Evolutionary conservation across 2,888 invertebrate genomes (phyloP).

Genomic region (Dryococelus australis): DNA sequence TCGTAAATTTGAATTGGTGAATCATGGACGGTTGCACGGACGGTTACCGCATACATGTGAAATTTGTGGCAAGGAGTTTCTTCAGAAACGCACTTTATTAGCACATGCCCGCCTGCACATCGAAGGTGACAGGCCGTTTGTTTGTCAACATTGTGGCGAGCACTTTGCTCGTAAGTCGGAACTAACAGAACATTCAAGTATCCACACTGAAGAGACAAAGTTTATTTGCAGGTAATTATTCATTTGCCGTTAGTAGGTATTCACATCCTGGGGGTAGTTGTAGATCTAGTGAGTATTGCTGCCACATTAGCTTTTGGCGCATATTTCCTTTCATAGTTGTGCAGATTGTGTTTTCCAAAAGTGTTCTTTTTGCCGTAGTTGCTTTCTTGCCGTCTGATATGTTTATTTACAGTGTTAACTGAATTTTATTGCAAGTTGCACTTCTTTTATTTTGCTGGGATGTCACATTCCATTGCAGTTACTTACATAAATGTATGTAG

Average conservation of each 20-base stretch:
- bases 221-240: constrained; percentile 60
- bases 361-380: no score
- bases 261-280: no score
- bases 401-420: no score
- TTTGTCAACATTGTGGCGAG: constrained; percentile 79
- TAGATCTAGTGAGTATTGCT: no score
- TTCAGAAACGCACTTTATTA: constrained; percentile 81
- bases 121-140: constrained; percentile 76
- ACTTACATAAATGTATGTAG: no score
- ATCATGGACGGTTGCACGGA: constrained; percentile 83
- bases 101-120: constrained; percentile 74
- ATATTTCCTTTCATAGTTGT: no score
- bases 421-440: no score
- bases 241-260: neutral
- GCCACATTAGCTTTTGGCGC: no score
- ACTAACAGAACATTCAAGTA: constrained; percentile 71
- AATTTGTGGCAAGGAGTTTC: constrained; percentile 83
- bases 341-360: no score
- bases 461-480: no score
- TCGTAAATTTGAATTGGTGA: constrained; percentile 84
- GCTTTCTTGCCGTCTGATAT: no score
- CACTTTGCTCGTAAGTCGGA: constrained; percentile 77
- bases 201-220: constrained; percentile 59
- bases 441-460: no score
- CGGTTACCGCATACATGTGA: constrained; percentile 82